Conservation (phyloP, 2,888 invertebrate genomes). For the Diogma glabrata region DNA sequence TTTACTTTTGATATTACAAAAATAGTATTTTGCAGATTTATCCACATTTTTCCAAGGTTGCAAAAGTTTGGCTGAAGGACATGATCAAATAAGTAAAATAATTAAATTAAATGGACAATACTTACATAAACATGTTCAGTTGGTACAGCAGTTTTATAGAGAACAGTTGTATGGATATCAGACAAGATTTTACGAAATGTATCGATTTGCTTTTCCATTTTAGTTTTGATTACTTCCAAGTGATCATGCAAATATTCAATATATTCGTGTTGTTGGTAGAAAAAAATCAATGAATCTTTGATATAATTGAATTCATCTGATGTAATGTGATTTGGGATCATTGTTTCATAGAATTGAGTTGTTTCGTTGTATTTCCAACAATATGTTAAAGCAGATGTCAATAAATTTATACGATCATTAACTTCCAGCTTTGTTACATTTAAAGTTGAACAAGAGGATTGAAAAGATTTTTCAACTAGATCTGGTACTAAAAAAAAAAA, state of each 20-base stretch:
- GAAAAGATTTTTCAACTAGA: conserved; percentile 10
- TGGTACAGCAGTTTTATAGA: conserved; percentile 67
- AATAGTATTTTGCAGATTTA: conserved; percentile 62
- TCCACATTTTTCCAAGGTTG: conserved; percentile 63
- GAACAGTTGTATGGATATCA: conserved; percentile 56
- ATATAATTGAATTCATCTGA: conserved; percentile 16
- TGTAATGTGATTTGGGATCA: not conserved
- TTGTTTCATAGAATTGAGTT: not conserved
- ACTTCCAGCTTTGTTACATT: conserved; percentile 11
- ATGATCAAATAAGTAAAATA: not conserved
- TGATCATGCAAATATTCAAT: conserved; percentile 20
- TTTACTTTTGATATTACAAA: conserved; percentile 52
- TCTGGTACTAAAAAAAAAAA: conserved; percentile 5
- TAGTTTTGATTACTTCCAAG: conserved; percentile 22
- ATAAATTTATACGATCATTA: conserved; percentile 7
- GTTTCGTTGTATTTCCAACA: not conserved
- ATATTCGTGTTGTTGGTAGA: conserved; percentile 19
- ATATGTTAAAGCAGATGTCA: conserved; percentile 9
- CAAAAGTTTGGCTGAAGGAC: conserved; percentile 69
- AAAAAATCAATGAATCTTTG: conserved; percentile 20
- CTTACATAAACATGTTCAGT: conserved; percentile 70
- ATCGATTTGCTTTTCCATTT: conserved; percentile 37
- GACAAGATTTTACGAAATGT: conserved; percentile 43
- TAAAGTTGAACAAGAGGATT: conserved; percentile 15
- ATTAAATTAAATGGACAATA: conserved; percentile 22